Evolutionary conservation across 1,140 invertebrate genomes (phyloP).

Genomic region (Sarcophaga bullata): DNA sequence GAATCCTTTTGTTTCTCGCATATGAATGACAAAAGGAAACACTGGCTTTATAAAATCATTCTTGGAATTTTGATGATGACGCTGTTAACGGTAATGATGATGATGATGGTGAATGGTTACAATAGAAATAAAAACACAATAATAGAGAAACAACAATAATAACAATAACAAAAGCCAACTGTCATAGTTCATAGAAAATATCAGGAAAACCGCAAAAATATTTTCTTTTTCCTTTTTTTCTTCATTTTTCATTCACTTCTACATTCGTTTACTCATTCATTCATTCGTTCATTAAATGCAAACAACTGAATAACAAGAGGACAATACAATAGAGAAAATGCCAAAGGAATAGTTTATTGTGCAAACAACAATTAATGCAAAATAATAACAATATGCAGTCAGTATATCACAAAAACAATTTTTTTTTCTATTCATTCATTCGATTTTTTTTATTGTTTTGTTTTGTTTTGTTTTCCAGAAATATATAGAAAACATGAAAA

Average conservation of each 20-base stretch:
- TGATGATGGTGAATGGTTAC: neutral
- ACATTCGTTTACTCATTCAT: too few species aligned
- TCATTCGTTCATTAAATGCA: neutral
- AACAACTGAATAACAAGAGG: neutral
- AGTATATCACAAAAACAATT: too few species aligned
- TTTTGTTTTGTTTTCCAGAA: too few species aligned
- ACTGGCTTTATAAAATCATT: neutral
- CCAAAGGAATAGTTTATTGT: neutral
- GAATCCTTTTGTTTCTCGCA: too few species aligned
- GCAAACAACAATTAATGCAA: conserved; percentile 14
- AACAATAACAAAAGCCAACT: neutral
- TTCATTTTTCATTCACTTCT: too few species aligned
- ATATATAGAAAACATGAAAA: too few species aligned
- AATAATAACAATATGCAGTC: neutral
- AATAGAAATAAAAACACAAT: too few species aligned
- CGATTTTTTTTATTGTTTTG: too few species aligned
- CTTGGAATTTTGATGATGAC: neutral
- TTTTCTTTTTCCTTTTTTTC: neutral
- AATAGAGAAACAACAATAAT: too few species aligned
- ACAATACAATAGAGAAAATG: neutral
- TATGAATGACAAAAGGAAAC: conserved; percentile 19
- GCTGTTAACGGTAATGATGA: neutral
- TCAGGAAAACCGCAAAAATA: conserved; percentile 14
- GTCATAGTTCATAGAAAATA: neutral
- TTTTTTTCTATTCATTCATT: too few species aligned